Evolutionary conservation across 2,888 invertebrate genomes (phyloP).

Genomic region (Aspidiotus rigidus): DNA sequence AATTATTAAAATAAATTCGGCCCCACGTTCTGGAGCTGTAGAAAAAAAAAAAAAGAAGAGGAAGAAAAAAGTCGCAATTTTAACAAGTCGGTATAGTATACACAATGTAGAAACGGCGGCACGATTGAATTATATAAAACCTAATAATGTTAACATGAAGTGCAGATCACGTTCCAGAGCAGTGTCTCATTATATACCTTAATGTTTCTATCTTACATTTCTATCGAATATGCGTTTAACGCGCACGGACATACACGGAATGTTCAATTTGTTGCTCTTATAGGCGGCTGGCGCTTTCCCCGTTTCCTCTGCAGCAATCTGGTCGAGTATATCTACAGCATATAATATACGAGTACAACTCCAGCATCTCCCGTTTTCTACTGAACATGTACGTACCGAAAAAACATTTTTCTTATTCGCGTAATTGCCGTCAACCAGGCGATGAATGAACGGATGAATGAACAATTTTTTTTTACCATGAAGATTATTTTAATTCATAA

Average conservation of each 20-base stretch:
- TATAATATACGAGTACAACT: neutral
- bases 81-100: conserved; percentile 20
- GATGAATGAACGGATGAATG: too few relatives aligned
- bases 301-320: neutral
- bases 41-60: neutral
- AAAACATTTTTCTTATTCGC: neutral
- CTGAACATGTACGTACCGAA: neutral
- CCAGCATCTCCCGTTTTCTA: conserved; percentile 7
- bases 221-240: conserved; percentile 22
- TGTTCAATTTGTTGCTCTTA: conserved; percentile 22
- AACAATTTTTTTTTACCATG: too few relatives aligned
- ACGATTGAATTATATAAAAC: conserved; percentile 22
- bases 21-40: neutral
- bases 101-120: conserved; percentile 18
- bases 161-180: conserved; percentile 27
- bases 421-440: neutral
- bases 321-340: too few relatives aligned
- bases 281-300: neutral
- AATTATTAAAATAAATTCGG: too few relatives aligned
- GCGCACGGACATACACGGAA: conserved; percentile 15
- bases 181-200: conserved; percentile 28
- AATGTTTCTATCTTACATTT: conserved; percentile 28
- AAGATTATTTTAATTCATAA: too few relatives aligned
- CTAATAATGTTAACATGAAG: conserved; percentile 25
- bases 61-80: conserved; percentile 1